Evolutionary conservation across 1,140 invertebrate genomes (phyloP).

Genomic region (Melitaea cinxia): DNA sequence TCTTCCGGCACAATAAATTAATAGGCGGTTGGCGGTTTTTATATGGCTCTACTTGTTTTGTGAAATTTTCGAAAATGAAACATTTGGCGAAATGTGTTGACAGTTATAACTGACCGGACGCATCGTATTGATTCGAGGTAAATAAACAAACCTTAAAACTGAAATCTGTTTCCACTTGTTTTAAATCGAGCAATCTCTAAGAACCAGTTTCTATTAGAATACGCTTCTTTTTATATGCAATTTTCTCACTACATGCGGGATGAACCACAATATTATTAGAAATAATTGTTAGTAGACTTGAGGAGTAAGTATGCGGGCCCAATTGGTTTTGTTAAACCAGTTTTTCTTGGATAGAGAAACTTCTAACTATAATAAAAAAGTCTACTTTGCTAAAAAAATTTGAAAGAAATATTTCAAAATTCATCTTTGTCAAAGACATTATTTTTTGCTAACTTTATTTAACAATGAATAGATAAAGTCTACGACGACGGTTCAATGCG

Average conservation of each 20-base stretch:
- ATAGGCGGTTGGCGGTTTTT: conserved; percentile 60
- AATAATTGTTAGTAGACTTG: conserved; percentile 65
- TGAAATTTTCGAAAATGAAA: conserved; percentile 36
- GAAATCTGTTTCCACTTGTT: conserved; percentile 66
- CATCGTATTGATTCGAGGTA: conserved; percentile 50
- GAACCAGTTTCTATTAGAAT: conserved; percentile 69
- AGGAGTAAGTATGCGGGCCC: conserved; percentile 65
- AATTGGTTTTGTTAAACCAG: conserved; percentile 37
- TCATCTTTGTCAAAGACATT: conserved; percentile 62
- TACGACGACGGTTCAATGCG: conserved; percentile 72
- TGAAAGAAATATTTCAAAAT: conserved; percentile 62
- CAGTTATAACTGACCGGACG: conserved; percentile 62
- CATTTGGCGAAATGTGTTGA: conserved; percentile 57
- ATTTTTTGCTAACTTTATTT: conserved; percentile 67
- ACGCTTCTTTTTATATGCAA: conserved; percentile 68
- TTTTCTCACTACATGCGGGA: conserved; percentile 70
- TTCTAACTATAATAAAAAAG: conserved; percentile 31
- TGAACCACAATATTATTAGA: conserved; percentile 73
- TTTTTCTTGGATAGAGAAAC: conserved; percentile 28
- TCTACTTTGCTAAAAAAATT: conserved; percentile 44
- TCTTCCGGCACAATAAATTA: conserved; percentile 78
- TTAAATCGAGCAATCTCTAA: conserved; percentile 52
- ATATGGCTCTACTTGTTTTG: conserved; percentile 53
- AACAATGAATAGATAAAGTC: conserved; percentile 72
- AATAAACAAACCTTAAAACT: conserved; percentile 44